These are phyloP conservation scores for Pomatostomus ruficeps DNA, from an alignment of 2,113 vertebrate species.

Conservation along the genomic window DNA sequence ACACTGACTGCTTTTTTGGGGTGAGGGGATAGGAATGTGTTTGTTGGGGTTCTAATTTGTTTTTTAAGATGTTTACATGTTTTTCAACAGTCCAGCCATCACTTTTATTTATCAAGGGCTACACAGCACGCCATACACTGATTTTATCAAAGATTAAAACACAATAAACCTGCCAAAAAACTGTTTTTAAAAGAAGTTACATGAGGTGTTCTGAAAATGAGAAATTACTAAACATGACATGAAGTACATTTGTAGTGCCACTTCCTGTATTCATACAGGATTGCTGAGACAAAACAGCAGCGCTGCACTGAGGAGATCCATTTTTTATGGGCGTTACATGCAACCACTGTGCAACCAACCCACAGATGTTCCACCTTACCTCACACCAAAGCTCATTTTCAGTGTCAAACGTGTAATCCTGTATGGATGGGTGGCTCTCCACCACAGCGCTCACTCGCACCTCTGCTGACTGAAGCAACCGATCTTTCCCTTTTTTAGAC, in stretches of 20 bases:
- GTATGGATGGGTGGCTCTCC: conserved; percentile 67
- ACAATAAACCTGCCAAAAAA: neutral
- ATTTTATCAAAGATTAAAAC: neutral
- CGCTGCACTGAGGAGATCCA: neutral
- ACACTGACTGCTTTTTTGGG: neutral
- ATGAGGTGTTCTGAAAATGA: neutral
- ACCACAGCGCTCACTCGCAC: conserved; percentile 76
- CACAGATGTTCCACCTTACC: conserved; percentile 65
- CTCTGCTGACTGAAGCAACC: neutral
- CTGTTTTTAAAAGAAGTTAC: neutral
- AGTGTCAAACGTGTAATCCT: conserved; percentile 82
- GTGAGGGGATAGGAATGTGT: too few species aligned
- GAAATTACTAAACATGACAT: neutral
- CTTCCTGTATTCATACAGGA: neutral
- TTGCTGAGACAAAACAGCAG: neutral
- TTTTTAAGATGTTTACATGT: neutral
- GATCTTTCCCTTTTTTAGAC: neutral
- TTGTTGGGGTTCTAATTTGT: neutral
- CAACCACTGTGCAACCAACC: neutral
- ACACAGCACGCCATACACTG: neutral
- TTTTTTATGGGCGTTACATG: neutral
- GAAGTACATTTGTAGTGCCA: neutral
- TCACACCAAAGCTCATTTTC: conserved; percentile 86
- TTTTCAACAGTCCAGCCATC: neutral
- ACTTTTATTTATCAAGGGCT: neutral